Evolutionary conservation across 1,140 invertebrate species (phyloP).

Genomic region (Metopolophium dirhodum): DNA sequence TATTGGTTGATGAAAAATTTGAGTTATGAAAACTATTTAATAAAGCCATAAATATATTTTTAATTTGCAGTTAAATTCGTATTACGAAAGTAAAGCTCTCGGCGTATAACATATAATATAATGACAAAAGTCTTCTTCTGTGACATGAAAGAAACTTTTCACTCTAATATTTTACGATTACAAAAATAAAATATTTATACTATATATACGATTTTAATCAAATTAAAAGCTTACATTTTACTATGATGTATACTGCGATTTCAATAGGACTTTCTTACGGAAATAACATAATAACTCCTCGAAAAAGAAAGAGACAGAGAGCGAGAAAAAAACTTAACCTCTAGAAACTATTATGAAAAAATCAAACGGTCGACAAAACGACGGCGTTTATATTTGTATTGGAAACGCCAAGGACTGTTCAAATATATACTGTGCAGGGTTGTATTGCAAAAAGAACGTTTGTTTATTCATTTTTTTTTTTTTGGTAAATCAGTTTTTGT

Average conservation of each 20-base stretch:
- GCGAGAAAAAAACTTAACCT: not conserved
- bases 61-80: not conserved
- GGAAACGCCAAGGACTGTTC: not conserved
- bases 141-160: not conserved
- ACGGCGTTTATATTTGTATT: slow-evolving; percentile 25
- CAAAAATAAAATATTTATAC: not conserved
- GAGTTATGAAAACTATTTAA: not conserved
- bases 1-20: not conserved
- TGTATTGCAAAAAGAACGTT: not conserved
- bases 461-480: not conserved
- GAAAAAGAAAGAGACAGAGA: not conserved
- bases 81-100: not conserved
- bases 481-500: slow-evolving; percentile 1
- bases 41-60: not conserved
- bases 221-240: not conserved
- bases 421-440: not conserved
- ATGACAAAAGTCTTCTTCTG: not conserved
- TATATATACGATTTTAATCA: not conserved
- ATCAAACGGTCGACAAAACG: not conserved
- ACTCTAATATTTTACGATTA: not conserved
- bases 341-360: not conserved
- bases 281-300: not conserved
- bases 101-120: not conserved
- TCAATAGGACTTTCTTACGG: not conserved
- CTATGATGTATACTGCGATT: not conserved